phyloP scores from a whole-genome alignment of 2,888 invertebrate genomes.

The Sphaerophoria taeniata region DNA sequence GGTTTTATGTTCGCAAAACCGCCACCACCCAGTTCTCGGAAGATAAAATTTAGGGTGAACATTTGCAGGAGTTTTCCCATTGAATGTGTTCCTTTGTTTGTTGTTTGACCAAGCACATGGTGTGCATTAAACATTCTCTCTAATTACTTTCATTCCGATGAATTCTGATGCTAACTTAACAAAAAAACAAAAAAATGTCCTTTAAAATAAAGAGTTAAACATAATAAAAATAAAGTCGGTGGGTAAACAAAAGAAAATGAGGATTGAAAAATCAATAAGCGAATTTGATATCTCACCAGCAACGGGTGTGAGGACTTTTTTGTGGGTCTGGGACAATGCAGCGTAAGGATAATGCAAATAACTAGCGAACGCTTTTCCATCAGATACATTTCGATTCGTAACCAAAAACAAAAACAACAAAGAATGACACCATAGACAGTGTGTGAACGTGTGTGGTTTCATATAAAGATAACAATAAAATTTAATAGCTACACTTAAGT shows the following conservation, averaged over 20 bases:
- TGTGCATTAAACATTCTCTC: conserved; percentile 57
- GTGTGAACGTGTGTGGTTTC: conserved; percentile 33
- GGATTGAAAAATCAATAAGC: conserved; percentile 70
- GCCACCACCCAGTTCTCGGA: conserved; percentile 46
- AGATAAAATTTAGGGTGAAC: conserved; percentile 38
- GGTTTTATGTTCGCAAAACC: conserved; percentile 17
- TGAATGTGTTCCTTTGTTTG: conserved; percentile 65
- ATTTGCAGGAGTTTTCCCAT: conserved; percentile 63
- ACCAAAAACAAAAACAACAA: conserved; percentile 26
- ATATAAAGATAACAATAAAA: conserved; percentile 23
- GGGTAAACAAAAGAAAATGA: conserved; percentile 50
- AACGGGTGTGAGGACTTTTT: conserved; percentile 57
- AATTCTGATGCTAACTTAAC: conserved; percentile 25
- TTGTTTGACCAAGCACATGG: conserved; percentile 68
- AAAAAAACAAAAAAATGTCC: not conserved
- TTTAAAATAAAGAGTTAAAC: not conserved
- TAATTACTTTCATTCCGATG: conserved; percentile 67
- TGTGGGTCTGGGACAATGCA: conserved; percentile 67
- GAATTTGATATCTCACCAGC: conserved; percentile 56
- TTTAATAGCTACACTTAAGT: conserved; percentile 22
- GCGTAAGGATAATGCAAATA: conserved; percentile 60
- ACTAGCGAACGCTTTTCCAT: conserved; percentile 31
- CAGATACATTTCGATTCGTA: conserved; percentile 43
- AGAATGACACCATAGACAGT: conserved; percentile 39
- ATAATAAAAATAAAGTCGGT: conserved; percentile 6